Evolutionary conservation across 1,140 invertebrate species (phyloP).

Genomic region (Nephila pilipes): DNA sequence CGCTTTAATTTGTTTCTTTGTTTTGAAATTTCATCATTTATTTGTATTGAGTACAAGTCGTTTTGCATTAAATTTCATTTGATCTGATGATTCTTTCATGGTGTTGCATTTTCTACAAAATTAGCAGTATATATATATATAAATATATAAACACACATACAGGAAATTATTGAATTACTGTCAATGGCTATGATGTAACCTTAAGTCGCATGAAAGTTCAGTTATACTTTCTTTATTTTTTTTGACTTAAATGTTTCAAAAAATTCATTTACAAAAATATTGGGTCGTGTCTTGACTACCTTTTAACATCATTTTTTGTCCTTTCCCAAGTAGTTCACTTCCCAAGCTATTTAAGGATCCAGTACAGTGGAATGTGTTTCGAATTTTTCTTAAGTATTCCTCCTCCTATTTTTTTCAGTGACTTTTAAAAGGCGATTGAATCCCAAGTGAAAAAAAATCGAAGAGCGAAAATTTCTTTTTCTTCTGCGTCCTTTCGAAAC

Average conservation of each 20-base stretch:
- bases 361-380: background rate
- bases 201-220: too few species aligned
- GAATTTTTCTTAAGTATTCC: background rate
- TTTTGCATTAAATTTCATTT: too few species aligned
- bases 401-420: background rate
- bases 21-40: too few species aligned
- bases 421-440: slow-evolving; percentile 27
- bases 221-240: too few species aligned
- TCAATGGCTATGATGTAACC: too few species aligned
- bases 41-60: too few species aligned
- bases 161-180: too few species aligned
- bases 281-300: background rate
- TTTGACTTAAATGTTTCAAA: background rate
- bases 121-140: too few species aligned
- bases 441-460: background rate
- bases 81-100: too few species aligned
- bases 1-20: too few species aligned
- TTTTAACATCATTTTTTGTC: background rate
- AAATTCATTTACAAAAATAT: background rate
- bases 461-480: background rate
- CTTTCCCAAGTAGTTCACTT: background rate
- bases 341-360: background rate
- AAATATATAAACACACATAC: too few species aligned
- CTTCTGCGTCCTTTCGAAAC: slow-evolving; percentile 21
- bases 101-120: too few species aligned